Evolutionary conservation across 2,797 vertebrate species (phyloP).

Genomic region (Manis javanica): DNA sequence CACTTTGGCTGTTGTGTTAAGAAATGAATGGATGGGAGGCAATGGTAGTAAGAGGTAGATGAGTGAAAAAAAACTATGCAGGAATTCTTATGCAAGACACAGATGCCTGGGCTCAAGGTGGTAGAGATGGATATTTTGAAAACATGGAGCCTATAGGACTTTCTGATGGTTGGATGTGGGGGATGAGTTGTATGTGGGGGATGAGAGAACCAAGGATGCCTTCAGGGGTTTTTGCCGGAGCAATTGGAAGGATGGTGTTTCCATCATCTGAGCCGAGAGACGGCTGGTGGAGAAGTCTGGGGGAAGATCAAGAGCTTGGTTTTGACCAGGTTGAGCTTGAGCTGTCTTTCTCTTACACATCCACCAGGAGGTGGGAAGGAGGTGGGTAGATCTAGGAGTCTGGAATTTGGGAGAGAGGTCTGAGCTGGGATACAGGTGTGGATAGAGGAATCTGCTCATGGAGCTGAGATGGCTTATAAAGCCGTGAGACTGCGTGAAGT

Average conservation of each 20-base stretch:
- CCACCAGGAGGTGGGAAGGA: background rate
- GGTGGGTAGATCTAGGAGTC: background rate
- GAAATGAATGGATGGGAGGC: background rate
- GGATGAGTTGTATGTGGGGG: background rate
- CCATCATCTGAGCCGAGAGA: background rate
- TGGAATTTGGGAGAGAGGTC: background rate
- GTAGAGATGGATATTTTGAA: background rate
- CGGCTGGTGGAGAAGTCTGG: background rate
- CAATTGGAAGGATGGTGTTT: background rate
- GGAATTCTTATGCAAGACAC: background rate
- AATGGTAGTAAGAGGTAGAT: background rate
- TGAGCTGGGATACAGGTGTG: background rate
- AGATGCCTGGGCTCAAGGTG: background rate
- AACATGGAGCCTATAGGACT: background rate
- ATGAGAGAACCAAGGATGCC: background rate
- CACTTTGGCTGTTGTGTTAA: background rate
- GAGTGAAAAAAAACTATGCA: background rate
- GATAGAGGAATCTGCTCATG: background rate
- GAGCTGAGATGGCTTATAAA: background rate
- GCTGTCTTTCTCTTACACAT: background rate
- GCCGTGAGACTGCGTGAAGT: background rate
- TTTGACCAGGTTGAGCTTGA: background rate
- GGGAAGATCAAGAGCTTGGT: background rate
- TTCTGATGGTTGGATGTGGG: background rate
- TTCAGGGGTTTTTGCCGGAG: background rate